These are phyloP conservation scores for Trissoscelio sp. DNA, from an alignment of 2,888 invertebrate genomes.

Conservation along the genomic window DNA sequence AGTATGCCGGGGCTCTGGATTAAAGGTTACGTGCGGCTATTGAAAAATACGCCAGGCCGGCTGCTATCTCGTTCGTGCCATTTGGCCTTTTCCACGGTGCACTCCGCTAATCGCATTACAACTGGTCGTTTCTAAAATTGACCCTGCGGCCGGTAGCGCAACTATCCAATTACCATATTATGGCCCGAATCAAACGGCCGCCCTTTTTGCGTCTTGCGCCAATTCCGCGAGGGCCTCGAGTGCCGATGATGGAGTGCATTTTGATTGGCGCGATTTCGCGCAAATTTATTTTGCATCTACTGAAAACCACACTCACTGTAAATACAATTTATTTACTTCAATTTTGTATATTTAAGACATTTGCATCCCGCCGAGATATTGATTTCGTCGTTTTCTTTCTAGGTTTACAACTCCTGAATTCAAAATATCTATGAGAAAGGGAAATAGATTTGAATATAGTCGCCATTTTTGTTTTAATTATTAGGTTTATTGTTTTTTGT, in stretches of 20 bases:
- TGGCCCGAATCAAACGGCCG: constrained; percentile 29
- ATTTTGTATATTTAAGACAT: too few species aligned
- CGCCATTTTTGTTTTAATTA: too few species aligned
- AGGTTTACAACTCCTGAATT: too few species aligned
- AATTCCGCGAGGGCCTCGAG: constrained; percentile 20
- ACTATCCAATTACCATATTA: constrained; percentile 56
- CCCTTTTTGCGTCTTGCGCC: constrained; percentile 37
- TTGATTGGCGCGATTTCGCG: constrained; percentile 24
- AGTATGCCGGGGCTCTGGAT: constrained; percentile 21
- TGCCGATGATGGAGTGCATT: constrained; percentile 20
- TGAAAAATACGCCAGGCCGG: constrained; percentile 38
- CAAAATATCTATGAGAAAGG: too few species aligned
- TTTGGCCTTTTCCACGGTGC: constrained; percentile 46
- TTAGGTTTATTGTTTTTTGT: too few species aligned
- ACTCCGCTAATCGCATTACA: constrained; percentile 48
- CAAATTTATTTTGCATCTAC: constrained; percentile 26
- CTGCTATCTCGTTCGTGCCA: constrained; percentile 35
- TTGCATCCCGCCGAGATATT: neutral
- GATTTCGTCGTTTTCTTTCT: constrained; percentile 5
- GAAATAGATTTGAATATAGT: too few species aligned
- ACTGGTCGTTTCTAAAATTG: constrained; percentile 57
- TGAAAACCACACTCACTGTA: too few species aligned
- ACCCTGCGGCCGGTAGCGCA: constrained; percentile 43
- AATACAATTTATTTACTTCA: too few species aligned
- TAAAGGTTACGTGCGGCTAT: constrained; percentile 47